phyloP scores from a whole-genome alignment of 2,888 invertebrate genomes.

The Euzetes globulus region DNA sequence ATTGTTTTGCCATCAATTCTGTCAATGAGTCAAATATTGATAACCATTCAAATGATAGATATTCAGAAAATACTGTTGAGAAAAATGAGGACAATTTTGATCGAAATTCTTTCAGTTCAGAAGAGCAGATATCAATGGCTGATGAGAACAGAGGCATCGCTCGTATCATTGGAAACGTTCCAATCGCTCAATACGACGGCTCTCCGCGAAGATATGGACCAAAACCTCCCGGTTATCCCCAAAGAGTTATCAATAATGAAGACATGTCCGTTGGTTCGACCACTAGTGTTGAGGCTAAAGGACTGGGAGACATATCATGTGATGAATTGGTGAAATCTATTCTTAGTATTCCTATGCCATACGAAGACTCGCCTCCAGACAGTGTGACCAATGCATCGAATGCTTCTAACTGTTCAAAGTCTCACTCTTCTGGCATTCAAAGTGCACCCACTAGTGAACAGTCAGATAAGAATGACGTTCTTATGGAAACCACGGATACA shows the following conservation, averaged over 20 bases:
- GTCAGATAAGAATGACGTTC: conserved; percentile 4
- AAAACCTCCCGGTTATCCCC: conserved; percentile 74
- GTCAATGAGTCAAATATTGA: neutral
- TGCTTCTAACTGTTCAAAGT: conserved; percentile 28
- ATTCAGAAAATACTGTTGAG: neutral
- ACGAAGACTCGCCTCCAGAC: conserved; percentile 1
- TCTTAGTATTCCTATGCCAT: conserved; percentile 16
- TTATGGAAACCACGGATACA: conserved; percentile 31
- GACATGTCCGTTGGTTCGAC: neutral
- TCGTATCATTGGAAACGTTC: conserved; percentile 64
- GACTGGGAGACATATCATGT: conserved; percentile 21
- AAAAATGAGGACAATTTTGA: neutral
- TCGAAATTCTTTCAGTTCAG: neutral
- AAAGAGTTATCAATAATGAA: conserved; percentile 47
- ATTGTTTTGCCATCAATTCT: neutral
- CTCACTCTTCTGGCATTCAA: conserved; percentile 14
- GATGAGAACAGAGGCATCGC: conserved; percentile 41
- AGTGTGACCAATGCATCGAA: neutral
- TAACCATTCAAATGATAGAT: neutral
- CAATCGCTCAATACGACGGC: conserved; percentile 88
- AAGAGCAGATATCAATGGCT: conserved; percentile 26
- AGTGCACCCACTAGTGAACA: conserved; percentile 16
- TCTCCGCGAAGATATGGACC: conserved; percentile 79
- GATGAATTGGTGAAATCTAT: conserved; percentile 34
- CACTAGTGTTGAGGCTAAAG: neutral